phyloP scores from a whole-genome alignment of 2,113 vertebrate genomes.

The Helogale parvula region DNA sequence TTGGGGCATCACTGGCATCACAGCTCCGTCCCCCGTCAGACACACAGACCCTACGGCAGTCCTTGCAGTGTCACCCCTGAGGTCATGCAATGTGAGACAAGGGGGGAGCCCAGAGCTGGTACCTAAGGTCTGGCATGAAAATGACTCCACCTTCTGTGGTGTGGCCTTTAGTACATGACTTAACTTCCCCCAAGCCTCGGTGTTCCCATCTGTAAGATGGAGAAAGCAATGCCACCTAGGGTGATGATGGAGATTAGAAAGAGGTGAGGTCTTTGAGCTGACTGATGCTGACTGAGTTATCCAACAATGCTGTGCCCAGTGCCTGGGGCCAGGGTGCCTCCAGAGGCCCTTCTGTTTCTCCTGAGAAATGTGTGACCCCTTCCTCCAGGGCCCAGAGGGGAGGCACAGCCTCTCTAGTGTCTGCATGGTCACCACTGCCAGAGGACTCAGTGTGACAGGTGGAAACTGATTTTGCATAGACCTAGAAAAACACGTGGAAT shows the following conservation, averaged over 20 bases:
- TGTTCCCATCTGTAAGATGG: conserved; percentile 16
- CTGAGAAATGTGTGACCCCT: not conserved
- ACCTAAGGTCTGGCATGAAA: not conserved
- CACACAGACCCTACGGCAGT: not conserved
- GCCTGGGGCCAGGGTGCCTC: not conserved
- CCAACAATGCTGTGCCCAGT: not conserved
- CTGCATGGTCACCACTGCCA: not conserved
- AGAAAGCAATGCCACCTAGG: not conserved
- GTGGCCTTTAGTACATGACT: not conserved
- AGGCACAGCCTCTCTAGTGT: not conserved
- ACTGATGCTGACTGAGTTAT: not conserved
- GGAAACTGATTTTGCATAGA: not conserved
- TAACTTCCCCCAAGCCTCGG: not conserved
- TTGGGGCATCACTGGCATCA: not conserved
- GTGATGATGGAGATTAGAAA: not conserved
- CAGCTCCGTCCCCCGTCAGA: not conserved
- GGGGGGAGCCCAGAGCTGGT: not conserved
- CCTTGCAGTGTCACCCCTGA: not conserved
- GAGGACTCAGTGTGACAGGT: not conserved
- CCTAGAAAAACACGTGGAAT: not conserved
- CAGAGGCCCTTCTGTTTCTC: not conserved
- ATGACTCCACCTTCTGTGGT: not conserved
- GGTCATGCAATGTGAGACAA: not conserved
- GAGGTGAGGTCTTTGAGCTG: not conserved
- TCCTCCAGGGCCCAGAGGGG: not conserved